A percentile compares a stretch with the other conserved stretches of the same genome.
Evolutionary conservation across 2,113 vertebrate species (phyloP).

Genomic region (Rynchops niger): DNA sequence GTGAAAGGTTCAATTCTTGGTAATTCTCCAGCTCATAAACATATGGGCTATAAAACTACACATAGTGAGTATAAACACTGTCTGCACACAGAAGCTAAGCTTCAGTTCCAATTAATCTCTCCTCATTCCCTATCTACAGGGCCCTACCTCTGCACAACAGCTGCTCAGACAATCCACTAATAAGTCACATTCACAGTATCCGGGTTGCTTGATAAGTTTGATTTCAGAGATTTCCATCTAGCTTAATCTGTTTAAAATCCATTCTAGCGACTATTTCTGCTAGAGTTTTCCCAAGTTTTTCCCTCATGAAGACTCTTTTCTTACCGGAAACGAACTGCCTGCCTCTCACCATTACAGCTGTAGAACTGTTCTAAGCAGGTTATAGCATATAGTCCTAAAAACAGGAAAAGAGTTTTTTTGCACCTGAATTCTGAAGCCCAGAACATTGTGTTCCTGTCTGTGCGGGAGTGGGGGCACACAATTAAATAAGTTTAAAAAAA

Average conservation of each 20-base stretch:
- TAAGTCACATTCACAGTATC: neutral
- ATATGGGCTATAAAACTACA: neutral
- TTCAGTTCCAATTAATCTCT: neutral
- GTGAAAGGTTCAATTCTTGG: neutral
- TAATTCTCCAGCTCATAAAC: neutral
- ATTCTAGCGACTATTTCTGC: neutral
- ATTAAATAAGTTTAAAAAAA: neutral
- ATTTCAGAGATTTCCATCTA: neutral
- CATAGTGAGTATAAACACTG: neutral
- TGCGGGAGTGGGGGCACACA: neutral
- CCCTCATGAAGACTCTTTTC: neutral
- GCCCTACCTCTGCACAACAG: neutral
- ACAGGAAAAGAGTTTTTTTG: neutral
- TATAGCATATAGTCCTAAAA: neutral
- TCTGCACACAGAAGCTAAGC: neutral
- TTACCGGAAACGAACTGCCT: neutral
- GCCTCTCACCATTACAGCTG: neutral
- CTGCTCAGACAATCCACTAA: neutral
- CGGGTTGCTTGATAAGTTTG: neutral
- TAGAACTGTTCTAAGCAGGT: neutral
- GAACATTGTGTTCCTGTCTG: neutral
- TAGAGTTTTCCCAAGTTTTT: neutral
- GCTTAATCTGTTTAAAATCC: neutral
- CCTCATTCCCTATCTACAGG: fast-evolving
- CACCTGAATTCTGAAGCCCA: neutral